A percentile compares a stretch with the other conserved stretches of the same genome.
phyloP scores from a whole-genome alignment of 2,797 vertebrate genomes.

The Acridotheres tristis region DNA sequence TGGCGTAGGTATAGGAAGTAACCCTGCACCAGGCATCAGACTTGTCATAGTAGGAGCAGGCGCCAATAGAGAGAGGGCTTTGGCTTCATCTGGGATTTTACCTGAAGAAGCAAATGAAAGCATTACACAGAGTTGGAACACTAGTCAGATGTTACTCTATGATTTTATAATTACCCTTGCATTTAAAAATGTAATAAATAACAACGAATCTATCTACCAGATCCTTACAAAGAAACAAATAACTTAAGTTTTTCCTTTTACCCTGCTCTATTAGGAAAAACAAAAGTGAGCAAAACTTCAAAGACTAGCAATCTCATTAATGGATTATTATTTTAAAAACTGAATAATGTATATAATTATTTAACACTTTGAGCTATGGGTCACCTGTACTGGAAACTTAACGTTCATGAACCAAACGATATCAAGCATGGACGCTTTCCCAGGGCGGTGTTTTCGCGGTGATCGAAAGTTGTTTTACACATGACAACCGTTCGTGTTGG shows the following conservation, averaged over 20 bases:
- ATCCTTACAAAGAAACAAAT: conserved; percentile 80
- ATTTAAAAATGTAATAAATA: conserved; percentile 80
- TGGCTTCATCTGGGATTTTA: conserved; percentile 98
- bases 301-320: conserved; percentile 83
- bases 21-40: conserved; percentile 91
- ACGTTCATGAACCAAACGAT: conserved; percentile 99
- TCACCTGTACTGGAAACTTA: conserved; percentile 99
- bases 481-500: conserved; percentile 99
- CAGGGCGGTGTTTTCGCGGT: conserved; percentile 95
- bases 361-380: conserved; percentile 99
- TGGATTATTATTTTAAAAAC: conserved; percentile 82
- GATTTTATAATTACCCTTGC: conserved; percentile 87
- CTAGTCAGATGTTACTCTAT: conserved; percentile 75
- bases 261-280: conserved; percentile 83
- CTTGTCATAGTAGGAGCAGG: conserved; percentile 88
- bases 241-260: conserved; percentile 81
- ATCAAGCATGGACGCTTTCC: conserved; percentile 98
- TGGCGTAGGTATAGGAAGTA: conserved; percentile 92
- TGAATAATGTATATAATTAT: conserved; percentile 94
- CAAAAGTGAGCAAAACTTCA: conserved; percentile 81
- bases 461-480: conserved; percentile 99
- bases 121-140: conserved; percentile 74
- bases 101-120: conserved; percentile 84
- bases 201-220: conserved; percentile 78
- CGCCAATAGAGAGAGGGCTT: conserved; percentile 94